Evolutionary conservation across 2,113 vertebrate species (phyloP).

Genomic region (Ariopsis seemanni): DNA sequence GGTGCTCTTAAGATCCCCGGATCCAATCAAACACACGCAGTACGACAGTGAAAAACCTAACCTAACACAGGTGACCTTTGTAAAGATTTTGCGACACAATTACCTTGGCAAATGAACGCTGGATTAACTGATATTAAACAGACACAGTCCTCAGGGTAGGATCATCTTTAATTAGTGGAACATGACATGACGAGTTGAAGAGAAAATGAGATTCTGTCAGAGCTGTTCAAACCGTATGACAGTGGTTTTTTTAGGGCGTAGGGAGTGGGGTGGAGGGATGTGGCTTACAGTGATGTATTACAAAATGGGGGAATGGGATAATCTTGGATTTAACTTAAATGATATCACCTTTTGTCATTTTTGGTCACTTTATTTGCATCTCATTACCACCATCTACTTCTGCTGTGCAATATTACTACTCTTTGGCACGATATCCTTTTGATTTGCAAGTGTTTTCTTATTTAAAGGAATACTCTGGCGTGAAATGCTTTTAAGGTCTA

Average conservation of each 20-base stretch:
- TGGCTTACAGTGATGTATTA: not conserved
- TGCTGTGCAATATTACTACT: too few species aligned
- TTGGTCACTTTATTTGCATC: not conserved
- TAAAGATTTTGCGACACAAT: not conserved
- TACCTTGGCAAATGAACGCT: conserved; percentile 19
- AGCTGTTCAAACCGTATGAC: conserved; percentile 29
- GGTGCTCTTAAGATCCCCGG: not conserved
- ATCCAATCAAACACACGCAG: not conserved
- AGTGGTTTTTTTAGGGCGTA: not conserved
- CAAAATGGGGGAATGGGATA: not conserved
- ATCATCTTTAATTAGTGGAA: conserved; percentile 17
- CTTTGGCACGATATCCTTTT: too few species aligned
- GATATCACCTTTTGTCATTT: not conserved
- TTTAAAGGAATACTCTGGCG: too few species aligned
- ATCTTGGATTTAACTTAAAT: conserved; percentile 10
- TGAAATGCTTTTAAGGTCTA: too few species aligned
- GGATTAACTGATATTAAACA: conserved; percentile 15
- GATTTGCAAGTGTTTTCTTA: too few species aligned
- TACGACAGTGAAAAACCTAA: not conserved
- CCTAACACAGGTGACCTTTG: conserved; percentile 16
- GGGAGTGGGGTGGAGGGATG: not conserved
- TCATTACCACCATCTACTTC: too few species aligned
- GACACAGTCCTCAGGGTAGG: not conserved
- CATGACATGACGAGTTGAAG: conserved; percentile 14
- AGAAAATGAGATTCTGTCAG: conserved; percentile 23